phyloP scores from a whole-genome alignment of 2,888 invertebrate genomes.

The Formica aserva region DNA sequence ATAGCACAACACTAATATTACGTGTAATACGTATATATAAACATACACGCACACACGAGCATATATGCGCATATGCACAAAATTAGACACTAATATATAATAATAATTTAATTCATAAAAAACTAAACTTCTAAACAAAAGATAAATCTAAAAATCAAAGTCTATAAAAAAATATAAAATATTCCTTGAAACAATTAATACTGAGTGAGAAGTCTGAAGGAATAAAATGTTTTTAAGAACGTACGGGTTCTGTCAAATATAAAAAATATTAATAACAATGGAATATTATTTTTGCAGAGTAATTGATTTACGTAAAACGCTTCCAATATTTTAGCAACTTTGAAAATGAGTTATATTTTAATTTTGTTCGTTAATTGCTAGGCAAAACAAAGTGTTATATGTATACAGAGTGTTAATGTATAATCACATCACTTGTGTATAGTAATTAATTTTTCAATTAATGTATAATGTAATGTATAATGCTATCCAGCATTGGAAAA shows the following conservation, averaged over 20 bases:
- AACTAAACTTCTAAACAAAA: not conserved
- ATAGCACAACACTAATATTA: not conserved
- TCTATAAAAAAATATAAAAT: not conserved
- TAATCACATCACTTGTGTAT: not conserved
- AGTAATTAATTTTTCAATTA: slow-evolving; percentile 9
- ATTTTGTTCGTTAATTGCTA: not conserved
- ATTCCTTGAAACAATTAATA: not conserved
- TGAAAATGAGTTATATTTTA: not conserved
- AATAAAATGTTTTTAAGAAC: not conserved
- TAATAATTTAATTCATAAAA: not conserved
- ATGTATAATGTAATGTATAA: not conserved
- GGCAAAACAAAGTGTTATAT: not conserved
- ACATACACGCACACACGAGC: not conserved
- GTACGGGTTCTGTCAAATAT: not conserved
- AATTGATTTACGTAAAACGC: no score
- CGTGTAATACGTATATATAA: not conserved
- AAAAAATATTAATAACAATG: not conserved
- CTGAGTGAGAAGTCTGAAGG: not conserved
- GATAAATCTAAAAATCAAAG: not conserved
- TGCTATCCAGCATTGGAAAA: not conserved
- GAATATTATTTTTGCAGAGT: not conserved
- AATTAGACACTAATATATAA: not conserved
- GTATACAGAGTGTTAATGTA: not conserved
- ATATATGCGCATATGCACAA: not conserved
- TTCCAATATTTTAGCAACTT: not conserved